A percentile compares a stretch with the other conserved stretches of the same genome.
Evolutionary conservation across 2,888 invertebrate genomes (phyloP).

Genomic region (Trissoscelio sp.): DNA sequence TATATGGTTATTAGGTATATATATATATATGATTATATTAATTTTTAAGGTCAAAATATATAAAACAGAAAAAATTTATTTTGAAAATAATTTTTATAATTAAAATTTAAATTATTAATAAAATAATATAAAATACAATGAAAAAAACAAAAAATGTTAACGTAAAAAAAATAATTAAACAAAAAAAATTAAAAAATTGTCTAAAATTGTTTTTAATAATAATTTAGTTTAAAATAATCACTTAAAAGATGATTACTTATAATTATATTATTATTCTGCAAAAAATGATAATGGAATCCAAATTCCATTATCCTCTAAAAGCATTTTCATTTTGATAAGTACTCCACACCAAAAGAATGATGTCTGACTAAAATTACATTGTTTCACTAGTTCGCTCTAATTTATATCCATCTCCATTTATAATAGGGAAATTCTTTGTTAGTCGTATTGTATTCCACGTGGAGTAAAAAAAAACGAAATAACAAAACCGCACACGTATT

Average conservation of each 20-base stretch:
- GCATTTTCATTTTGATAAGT: constrained; percentile 6
- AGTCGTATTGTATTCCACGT: neutral
- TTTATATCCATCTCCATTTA: constrained; percentile 14
- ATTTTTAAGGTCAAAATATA: too few relatives aligned
- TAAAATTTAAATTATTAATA: too few relatives aligned
- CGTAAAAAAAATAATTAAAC: too few relatives aligned
- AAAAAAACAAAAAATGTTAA: too few relatives aligned
- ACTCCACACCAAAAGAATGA: neutral
- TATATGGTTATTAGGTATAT: neutral
- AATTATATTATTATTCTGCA: neutral
- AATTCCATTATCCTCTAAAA: neutral
- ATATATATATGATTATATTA: too few relatives aligned
- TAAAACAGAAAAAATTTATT: too few relatives aligned
- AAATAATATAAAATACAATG: too few relatives aligned
- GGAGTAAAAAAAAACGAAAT: too few relatives aligned
- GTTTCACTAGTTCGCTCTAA: constrained; percentile 12
- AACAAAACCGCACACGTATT: too few relatives aligned
- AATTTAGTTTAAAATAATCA: neutral
- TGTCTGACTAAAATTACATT: constrained; percentile 4
- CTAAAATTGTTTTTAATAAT: too few relatives aligned
- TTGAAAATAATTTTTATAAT: too few relatives aligned
- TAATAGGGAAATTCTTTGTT: constrained; percentile 3
- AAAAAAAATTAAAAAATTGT: too few relatives aligned
- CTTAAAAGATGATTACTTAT: neutral
- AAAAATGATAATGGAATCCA: neutral